Evolutionary conservation across 2,113 vertebrate genomes (phyloP), one percentile per base, ranked within the genome.

Genomic region (Eptesicus fuscus): DNA sequence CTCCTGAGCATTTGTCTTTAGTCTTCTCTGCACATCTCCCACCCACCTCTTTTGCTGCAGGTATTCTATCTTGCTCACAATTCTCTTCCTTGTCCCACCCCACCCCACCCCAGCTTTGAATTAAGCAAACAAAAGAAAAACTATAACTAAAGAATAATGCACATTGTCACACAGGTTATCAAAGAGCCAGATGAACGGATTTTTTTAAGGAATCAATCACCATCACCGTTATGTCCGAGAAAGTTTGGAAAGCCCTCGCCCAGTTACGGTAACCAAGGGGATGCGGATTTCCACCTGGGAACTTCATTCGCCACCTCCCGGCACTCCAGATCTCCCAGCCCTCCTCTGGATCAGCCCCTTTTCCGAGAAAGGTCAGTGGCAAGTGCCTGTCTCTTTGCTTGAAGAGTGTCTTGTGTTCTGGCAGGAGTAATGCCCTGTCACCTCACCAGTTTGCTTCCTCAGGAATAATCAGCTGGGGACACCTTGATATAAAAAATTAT

Each of bases 131-230:
- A 28, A 69, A 84, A 56, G 42, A 76, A 85, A 83, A 90, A n/a
- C 53, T 79, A 44, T 53, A 95, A 76, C 59, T 92, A 53, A 61
- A 88, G 76, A 87, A 83, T 73, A 94, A 93, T 74, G 12, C 8
- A 59, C 23, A 2, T 95, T 98, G 35, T 96, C 93, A 91, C 47
- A 42, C 83, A 98, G 97, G 88, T 97, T 88, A 91, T 96, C 91
- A 97, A 88, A 95, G 97, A 98, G 83, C 97, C 94, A 53, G 93
- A 96, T 69, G 96, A 97, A 80, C 80, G 93, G 7, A 91, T 95
- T 65, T 4, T 91, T 74, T 90, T 96, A 65, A 95, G 88, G 90
- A 90, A 69, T 76, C 67, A 95, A 35, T 79, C 93, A 65, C 71
- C 94, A 17, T 93, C 95, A 95, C 53, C 84, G 85, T 91, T 94